phyloP scores from a whole-genome alignment of 2,797 vertebrate species.

The Enteromius trimaculatus region DNA sequence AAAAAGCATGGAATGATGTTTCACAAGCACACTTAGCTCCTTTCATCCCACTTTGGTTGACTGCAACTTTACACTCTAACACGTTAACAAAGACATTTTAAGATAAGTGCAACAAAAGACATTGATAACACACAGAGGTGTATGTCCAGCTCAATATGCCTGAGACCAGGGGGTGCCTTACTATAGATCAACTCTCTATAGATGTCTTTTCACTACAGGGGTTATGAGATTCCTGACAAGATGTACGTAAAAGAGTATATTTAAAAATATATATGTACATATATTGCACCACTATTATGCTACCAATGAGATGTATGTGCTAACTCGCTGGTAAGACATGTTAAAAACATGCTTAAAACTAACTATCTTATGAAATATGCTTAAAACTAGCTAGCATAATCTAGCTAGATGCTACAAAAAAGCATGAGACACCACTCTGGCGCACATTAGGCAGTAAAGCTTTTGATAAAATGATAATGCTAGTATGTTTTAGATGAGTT shows the following conservation, averaged over 20 bases:
- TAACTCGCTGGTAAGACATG: constrained; percentile 32
- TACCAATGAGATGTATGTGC: constrained; percentile 25
- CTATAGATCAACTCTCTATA: constrained; percentile 83
- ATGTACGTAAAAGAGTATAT: constrained; percentile 9
- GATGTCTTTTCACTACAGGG: constrained; percentile 82
- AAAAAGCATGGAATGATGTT: background rate
- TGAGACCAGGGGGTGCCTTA: constrained; percentile 79
- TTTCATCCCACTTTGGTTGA: background rate
- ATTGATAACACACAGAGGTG: background rate
- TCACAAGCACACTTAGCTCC: background rate
- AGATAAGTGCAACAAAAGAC: background rate
- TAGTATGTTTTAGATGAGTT: constrained; percentile 26
- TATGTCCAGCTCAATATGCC: constrained; percentile 61
- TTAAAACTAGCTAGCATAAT: constrained; percentile 31
- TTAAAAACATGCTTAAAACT: constrained; percentile 12
- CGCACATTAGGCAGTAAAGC: constrained; percentile 28
- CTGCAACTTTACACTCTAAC: background rate
- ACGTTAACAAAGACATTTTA: background rate
- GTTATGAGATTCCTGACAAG: constrained; percentile 38
- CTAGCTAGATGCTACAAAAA: constrained; percentile 33
- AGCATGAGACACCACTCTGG: constrained; percentile 48
- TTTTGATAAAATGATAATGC: constrained; percentile 36
- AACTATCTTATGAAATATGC: background rate
- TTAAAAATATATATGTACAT: background rate
- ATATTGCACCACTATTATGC: constrained; percentile 15